Base-by-base conservation (phyloP, 2,113 vertebrate genomes). In the Coptodon rendalli region DNA sequence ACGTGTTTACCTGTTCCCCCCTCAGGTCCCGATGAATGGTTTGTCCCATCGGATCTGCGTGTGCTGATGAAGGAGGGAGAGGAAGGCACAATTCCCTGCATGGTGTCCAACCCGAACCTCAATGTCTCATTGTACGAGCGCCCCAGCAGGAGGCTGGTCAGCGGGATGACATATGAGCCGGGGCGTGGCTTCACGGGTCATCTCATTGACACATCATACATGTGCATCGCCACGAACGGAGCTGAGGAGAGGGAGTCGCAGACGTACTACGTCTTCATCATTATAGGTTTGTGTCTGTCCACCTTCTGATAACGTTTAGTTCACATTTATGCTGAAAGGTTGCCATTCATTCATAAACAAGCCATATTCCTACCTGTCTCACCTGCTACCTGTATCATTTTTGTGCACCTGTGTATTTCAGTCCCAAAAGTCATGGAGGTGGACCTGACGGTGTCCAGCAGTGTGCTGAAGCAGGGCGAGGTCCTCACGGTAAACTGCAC, bases 201-300 rank as follows among this genome's bases (percentile, higher is more conserved):
- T 16, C 97, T 99, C 56, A 97, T 97, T 12, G 98, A 99, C 89
- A 96, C 95, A 6, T 96, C 96, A 13, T 99, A 99, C 24, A 87
- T 97, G 90, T 99, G 98, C 89, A 95, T 95, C 84, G 97, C 97
- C 7, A 84, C 91, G 0, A 45, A 93, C 2, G 96, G 95, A 8
- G 97, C 95, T 13, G 89, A 93, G 87, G 96, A 97, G 81, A 95
- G 90, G 80, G 96, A 96, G 79, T 98, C 98, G 0, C 95, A 96
- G 1, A 78, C 92, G 10, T 99, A 95, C 93, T 97, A 99, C 0
- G 93, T 99, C 82, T 98, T 97, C 95, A 98, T 95, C 79, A 93
- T 98, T 78, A 66, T 97, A 66, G 98, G 86, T 92, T 19, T 79
- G 76, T 29, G 40, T 73, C 36, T 43, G 68, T 48, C 40, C 10